phyloP scores from a whole-genome alignment of 2,888 invertebrate species.

The Orgyia antiqua region DNA sequence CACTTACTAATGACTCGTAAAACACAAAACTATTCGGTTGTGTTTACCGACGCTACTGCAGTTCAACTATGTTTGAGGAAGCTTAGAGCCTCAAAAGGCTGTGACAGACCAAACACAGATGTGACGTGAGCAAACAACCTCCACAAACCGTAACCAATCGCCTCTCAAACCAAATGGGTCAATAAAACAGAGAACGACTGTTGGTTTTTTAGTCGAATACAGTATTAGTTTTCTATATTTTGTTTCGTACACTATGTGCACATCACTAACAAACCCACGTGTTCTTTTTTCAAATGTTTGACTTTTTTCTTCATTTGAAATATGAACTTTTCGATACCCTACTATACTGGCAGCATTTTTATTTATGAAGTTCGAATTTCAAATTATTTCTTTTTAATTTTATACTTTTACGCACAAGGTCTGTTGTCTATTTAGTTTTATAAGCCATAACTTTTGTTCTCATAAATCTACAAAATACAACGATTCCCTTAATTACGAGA shows the following conservation, averaged over 20 bases:
- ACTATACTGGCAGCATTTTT: slow-evolving; percentile 3
- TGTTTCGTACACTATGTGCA: slow-evolving; percentile 34
- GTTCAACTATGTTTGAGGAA: slow-evolving; percentile 54
- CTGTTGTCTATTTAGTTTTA: background rate
- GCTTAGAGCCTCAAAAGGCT: slow-evolving; percentile 63
- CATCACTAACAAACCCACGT: slow-evolving; percentile 33
- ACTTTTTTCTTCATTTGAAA: slow-evolving; percentile 16
- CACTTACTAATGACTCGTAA: slow-evolving; percentile 44
- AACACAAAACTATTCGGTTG: slow-evolving; percentile 35
- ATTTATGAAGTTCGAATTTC: slow-evolving; percentile 6
- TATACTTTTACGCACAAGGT: background rate
- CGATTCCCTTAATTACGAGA: background rate
- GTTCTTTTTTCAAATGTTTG: slow-evolving; percentile 27
- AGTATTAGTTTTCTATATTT: slow-evolving; percentile 37
- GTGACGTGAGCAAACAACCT: slow-evolving; percentile 60
- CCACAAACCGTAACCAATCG: slow-evolving; percentile 50
- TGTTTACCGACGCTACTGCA: slow-evolving; percentile 54
- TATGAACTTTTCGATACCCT: slow-evolving; percentile 16
- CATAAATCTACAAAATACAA: background rate
- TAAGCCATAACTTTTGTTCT: background rate
- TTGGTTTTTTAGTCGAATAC: slow-evolving; percentile 39
- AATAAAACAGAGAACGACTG: slow-evolving; percentile 42
- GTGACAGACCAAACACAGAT: slow-evolving; percentile 72
- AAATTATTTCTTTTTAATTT: slow-evolving; percentile 2
- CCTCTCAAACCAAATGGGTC: slow-evolving; percentile 44